These are phyloP conservation scores for Dipodomys stephensi DNA, from an alignment of 2,113 vertebrate species.

Conservation along the genomic window DNA sequence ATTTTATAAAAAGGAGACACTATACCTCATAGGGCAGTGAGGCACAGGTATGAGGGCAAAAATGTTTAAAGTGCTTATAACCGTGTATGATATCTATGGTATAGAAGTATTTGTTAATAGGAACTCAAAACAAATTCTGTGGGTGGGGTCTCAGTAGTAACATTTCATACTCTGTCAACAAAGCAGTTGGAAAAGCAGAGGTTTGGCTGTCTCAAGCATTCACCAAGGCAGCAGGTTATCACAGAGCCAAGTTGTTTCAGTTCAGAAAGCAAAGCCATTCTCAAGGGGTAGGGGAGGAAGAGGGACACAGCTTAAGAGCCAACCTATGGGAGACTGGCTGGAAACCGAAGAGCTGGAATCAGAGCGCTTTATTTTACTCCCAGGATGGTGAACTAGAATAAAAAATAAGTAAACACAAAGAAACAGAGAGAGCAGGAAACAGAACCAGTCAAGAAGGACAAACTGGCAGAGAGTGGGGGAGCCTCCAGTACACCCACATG, in stretches of 20 bases:
- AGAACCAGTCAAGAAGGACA: conserved; percentile 75
- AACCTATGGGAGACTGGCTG: conserved; percentile 94
- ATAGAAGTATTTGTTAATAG: conserved; percentile 32
- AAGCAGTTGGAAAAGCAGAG: conserved; percentile 26
- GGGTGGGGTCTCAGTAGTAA: conserved; percentile 6
- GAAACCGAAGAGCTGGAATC: conserved; percentile 96
- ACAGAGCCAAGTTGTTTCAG: conserved; percentile 49
- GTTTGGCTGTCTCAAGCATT: conserved; percentile 57
- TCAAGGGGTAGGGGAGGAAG: conserved; percentile 27
- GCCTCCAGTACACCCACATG: conserved; percentile 17
- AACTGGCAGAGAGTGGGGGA: conserved; percentile 15
- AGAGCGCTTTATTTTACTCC: conserved; percentile 96
- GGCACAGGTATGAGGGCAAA: background rate
- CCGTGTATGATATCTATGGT: background rate
- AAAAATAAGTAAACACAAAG: conserved; percentile 86
- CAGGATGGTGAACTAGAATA: conserved; percentile 95
- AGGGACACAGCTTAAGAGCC: conserved; percentile 77
- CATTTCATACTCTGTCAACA: background rate
- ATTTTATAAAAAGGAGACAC: background rate
- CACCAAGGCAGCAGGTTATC: conserved; percentile 55
- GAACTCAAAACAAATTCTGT: conserved; percentile 40
- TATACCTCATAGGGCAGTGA: background rate
- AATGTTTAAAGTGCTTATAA: conserved; percentile 33
- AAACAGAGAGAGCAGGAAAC: conserved; percentile 78
- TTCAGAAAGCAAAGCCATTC: conserved; percentile 84